Base-by-base conservation (phyloP, 2,888 invertebrate species). In the Gastracanthus pulcherrimus region DNA sequence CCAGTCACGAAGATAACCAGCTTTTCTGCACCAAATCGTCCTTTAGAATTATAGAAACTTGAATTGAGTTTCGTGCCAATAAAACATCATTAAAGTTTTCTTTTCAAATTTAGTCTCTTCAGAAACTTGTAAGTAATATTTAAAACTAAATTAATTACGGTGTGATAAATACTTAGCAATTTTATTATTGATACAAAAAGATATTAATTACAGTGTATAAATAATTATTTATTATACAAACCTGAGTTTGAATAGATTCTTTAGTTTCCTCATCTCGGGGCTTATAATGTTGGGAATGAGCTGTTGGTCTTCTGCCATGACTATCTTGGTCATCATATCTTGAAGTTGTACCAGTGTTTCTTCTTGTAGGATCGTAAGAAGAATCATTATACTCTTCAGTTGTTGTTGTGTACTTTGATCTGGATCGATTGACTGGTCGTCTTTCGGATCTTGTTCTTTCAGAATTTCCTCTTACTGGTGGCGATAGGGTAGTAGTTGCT, bases 371-470 rank as follows among this genome's bases (percentile, higher is more conserved):
- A 23, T 91, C 90, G 82, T 91, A 89, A 76, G 84, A 78, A 3
- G 88, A 84, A 34, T 90, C 89, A 0, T 80, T 84, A 75, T 90
- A 90, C n/a, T 89, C 87, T 67, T 91, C 90, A 5, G 91, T 91
- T 1, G 90, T 90, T 3, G 89, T 89, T 2, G 86, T 88, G 6
- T 86, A 85, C 71, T 88, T 84, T 5, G 89, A 89, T 80, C 89
- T 88, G 9, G 90, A 87, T 82, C 91, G 87, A 36, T 87, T 88
- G 31, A 88, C 86, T 23, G 91, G 91, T 84, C 90, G 86, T 75
- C 90, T 86, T 5, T n/a, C n/a, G n/a, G n/a, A n/a, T n/a, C 86
- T 84, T 82, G 87, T 83, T 83, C 88, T 87, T 1, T 91, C 90
- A 26, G 77, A 82, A 45, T 77, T 84, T 3, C 86, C 77, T 64